Percentiles rank a stretch among this genome's conserved stretches.
Evolutionary conservation across 2,888 invertebrate species (phyloP).

Genomic region (Zhuqinia jingwanae): DNA sequence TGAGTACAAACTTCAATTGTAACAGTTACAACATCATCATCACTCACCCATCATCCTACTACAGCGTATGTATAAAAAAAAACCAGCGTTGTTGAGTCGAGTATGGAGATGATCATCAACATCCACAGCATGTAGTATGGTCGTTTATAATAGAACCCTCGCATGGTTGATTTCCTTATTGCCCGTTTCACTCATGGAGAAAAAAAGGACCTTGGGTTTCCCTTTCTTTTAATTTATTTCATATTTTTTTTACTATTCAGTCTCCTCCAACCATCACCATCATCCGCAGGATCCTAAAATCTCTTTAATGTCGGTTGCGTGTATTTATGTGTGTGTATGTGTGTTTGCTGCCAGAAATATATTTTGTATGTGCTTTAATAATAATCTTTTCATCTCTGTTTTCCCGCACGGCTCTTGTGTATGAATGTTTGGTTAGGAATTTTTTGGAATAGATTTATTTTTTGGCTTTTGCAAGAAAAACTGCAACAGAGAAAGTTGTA

Average conservation of each 20-base stretch:
- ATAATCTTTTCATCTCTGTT: not conserved
- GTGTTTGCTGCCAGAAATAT: no score
- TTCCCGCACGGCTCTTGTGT: no score
- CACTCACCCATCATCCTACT: not conserved
- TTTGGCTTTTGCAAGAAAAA: constrained; percentile 14
- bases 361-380: not conserved
- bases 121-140: not conserved
- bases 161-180: constrained; percentile 47
- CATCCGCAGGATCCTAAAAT: not conserved
- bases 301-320: not conserved
- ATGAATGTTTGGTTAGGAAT: not conserved
- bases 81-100: not conserved
- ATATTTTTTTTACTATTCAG: no score
- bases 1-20: not conserved
- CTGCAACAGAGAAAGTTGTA: not conserved
- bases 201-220: constrained; percentile 28
- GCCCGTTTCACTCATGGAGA: constrained; percentile 40
- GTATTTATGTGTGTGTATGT: no score
- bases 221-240: not conserved
- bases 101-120: constrained; percentile 5
- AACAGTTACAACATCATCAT: not conserved
- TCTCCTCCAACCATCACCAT: not conserved
- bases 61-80: not conserved
- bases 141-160: not conserved
- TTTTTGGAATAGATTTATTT: not conserved